A percentile compares a stretch with the other conserved stretches of the same genome.
phyloP scores from a whole-genome alignment of 2,888 invertebrate genomes.

The Monochamus alternatus region DNA sequence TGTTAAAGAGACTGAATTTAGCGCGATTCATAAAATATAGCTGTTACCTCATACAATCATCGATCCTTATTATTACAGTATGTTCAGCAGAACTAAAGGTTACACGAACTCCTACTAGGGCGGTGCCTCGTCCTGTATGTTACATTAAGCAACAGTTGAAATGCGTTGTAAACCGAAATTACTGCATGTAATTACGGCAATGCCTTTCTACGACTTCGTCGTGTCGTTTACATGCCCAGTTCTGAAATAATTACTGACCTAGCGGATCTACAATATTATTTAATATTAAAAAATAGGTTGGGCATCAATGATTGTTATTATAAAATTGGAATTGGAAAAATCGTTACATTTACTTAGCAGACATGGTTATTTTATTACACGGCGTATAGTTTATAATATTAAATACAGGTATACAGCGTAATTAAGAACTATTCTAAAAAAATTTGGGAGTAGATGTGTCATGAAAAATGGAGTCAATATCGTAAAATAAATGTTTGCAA shows the following conservation, averaged over 20 bases:
- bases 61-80: conserved; percentile 4
- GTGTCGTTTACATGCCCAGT: background rate
- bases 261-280: background rate
- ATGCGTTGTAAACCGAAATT: conserved; percentile 13
- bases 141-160: conserved; percentile 2
- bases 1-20: conserved; percentile 12
- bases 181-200: conserved; percentile 1
- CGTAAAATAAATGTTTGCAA: too few relatives aligned
- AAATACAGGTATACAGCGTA: too few relatives aligned
- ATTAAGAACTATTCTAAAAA: too few relatives aligned
- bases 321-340: too few relatives aligned
- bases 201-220: conserved; percentile 17
- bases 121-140: conserved; percentile 1
- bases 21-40: conserved; percentile 17
- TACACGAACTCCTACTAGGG: conserved; percentile 4
- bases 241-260: background rate
- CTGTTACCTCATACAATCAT: conserved; percentile 24
- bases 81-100: conserved; percentile 18
- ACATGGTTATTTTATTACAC: background rate
- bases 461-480: too few relatives aligned
- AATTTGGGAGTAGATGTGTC: too few relatives aligned
- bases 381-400: too few relatives aligned
- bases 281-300: background rate
- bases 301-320: too few relatives aligned
- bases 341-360: background rate